These are phyloP conservation scores for Lycia hirtaria DNA, from an alignment of 2,888 invertebrate genomes.

Conservation along the genomic window DNA sequence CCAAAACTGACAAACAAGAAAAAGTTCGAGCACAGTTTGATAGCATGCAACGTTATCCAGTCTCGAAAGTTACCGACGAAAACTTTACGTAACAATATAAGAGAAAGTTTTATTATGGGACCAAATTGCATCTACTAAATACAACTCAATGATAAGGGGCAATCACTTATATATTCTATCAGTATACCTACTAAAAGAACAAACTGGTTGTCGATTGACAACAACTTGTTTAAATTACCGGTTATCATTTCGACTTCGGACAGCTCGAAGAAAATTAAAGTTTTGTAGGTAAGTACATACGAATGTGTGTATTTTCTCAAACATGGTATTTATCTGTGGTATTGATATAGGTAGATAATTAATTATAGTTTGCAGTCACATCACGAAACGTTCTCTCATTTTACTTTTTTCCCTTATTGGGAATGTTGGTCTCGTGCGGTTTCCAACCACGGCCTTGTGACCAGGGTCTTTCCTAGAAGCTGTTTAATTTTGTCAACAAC, in stretches of 20 bases:
- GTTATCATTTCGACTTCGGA: not conserved
- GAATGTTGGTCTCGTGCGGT: too few species aligned
- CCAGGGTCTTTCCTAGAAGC: too few species aligned
- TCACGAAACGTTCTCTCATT: too few species aligned
- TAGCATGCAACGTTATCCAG: constrained; percentile 4
- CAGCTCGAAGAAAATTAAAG: not conserved
- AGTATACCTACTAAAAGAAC: not conserved
- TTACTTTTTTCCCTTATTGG: too few species aligned
- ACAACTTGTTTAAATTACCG: not conserved
- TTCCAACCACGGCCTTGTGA: too few species aligned
- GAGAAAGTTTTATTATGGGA: constrained; percentile 34
- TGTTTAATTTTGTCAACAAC: too few species aligned
- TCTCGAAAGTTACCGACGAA: constrained; percentile 24
- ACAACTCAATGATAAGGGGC: constrained; percentile 2
- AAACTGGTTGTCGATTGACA: not conserved
- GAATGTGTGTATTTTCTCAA: too few species aligned
- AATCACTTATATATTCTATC: constrained; percentile 5
- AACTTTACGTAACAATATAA: constrained; percentile 24
- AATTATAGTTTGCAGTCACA: too few species aligned
- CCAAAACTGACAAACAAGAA: constrained; percentile 18
- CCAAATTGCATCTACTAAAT: constrained; percentile 26
- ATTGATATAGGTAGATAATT: too few species aligned
- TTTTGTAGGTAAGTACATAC: too few species aligned
- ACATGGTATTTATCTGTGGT: too few species aligned
- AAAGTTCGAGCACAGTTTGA: constrained; percentile 16